Conservation (phyloP, 2,888 invertebrate genomes). For the Amphimallon solstitiale region DNA sequence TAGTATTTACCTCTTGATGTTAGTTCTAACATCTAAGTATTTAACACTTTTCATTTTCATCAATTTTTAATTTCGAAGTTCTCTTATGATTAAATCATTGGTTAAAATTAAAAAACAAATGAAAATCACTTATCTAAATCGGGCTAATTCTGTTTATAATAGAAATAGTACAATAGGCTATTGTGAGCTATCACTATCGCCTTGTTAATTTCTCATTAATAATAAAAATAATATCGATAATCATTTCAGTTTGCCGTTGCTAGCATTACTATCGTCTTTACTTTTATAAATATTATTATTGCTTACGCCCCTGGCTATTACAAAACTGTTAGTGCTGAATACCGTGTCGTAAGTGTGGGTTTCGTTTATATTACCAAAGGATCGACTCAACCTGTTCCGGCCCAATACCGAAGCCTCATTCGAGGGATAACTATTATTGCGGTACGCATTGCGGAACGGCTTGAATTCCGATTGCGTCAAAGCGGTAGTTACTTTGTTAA, state of each 20-base stretch:
- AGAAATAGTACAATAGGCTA: too few relatives aligned
- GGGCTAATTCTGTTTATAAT: too few relatives aligned
- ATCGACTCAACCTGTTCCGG: constrained; percentile 59
- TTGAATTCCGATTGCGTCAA: constrained; percentile 57
- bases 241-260: constrained; percentile 12
- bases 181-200: too few relatives aligned
- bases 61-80: too few relatives aligned
- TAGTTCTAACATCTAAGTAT: too few relatives aligned
- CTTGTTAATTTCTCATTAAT: not conserved
- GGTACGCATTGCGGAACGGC: constrained; percentile 47
- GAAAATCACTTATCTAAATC: too few relatives aligned
- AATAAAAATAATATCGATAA: not conserved
- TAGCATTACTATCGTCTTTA: constrained; percentile 23
- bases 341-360: constrained; percentile 67
- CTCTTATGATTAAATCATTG: too few relatives aligned
- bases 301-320: constrained; percentile 60
- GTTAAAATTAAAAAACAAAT: too few relatives aligned
- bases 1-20: too few relatives aligned
- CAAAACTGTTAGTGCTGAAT: constrained; percentile 63
- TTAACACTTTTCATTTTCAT: too few relatives aligned
- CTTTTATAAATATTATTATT: constrained; percentile 52
- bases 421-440: constrained; percentile 60
- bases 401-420: constrained; percentile 57
- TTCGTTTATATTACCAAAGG: constrained; percentile 62
- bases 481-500: constrained; percentile 59